A percentile compares a stretch with the other conserved stretches of the same genome.
These are phyloP conservation scores for Parnassius mnemosyne DNA, from an alignment of 2,888 invertebrate species.

Conservation along the genomic window DNA sequence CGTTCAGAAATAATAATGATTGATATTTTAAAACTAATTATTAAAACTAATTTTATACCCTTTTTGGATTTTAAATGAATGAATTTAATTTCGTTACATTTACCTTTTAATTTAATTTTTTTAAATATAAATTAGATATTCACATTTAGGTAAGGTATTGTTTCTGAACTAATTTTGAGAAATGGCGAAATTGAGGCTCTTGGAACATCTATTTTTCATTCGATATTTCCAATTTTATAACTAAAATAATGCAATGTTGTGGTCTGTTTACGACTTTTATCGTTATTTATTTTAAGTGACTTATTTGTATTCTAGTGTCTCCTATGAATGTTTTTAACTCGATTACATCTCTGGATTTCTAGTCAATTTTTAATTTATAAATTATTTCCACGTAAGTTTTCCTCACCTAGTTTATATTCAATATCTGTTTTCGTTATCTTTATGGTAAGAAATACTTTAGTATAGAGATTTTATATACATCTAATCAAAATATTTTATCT, in stretches of 20 bases:
- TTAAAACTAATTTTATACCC: too few species aligned
- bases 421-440: too few species aligned
- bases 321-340: conserved; percentile 51
- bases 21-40: background rate
- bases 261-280: conserved; percentile 39
- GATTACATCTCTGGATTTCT: conserved; percentile 51
- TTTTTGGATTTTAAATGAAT: background rate
- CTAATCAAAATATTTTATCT: too few species aligned
- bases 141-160: background rate
- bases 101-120: too few species aligned
- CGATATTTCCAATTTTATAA: conserved; percentile 49
- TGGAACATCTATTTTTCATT: conserved; percentile 58
- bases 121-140: too few species aligned
- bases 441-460: too few species aligned
- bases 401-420: too few species aligned
- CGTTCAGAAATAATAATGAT: too few species aligned
- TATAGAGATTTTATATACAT: too few species aligned
- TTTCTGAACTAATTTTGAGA: conserved; percentile 55
- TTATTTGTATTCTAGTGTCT: conserved; percentile 41
- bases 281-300: conserved; percentile 39
- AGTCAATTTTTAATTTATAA: conserved; percentile 44
- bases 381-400: conserved; percentile 48
- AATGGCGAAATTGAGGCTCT: conserved; percentile 74
- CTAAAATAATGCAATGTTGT: conserved; percentile 52
- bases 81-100: too few species aligned